phyloP scores from a whole-genome alignment of 1,140 invertebrate genomes.

The Drosophila lacteicornis region DNA sequence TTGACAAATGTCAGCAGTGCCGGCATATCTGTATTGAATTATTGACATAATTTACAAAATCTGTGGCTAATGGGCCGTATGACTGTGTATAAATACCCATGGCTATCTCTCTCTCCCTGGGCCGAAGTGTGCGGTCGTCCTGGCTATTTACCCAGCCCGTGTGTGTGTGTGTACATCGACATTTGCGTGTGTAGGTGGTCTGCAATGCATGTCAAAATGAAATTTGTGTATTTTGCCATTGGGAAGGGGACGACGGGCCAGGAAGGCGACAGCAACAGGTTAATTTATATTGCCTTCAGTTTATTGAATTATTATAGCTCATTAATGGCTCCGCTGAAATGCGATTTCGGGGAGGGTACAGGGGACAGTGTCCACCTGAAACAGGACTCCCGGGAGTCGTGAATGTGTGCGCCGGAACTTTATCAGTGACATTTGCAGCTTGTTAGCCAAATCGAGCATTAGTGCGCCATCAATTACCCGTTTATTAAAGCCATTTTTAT shows the following conservation, averaged over 20 bases:
- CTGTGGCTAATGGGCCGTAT: constrained; percentile 80
- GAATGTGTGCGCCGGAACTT: constrained; percentile 12
- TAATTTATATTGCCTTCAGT: constrained; percentile 79
- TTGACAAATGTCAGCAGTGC: constrained; percentile 73
- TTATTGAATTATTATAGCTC: constrained; percentile 81
- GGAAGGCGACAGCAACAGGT: constrained; percentile 60
- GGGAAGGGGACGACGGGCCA: neutral
- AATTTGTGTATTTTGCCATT: constrained; percentile 60
- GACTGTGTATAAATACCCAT: constrained; percentile 66
- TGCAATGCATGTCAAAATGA: constrained; percentile 72
- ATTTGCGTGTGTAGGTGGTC: constrained; percentile 27
- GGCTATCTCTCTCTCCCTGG: constrained; percentile 44
- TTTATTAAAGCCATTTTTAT: constrained; percentile 45
- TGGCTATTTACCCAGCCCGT: constrained; percentile 41
- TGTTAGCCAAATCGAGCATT: constrained; percentile 61
- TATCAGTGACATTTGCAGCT: constrained; percentile 61
- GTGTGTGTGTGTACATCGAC: constrained; percentile 18
- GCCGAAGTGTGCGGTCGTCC: constrained; percentile 20
- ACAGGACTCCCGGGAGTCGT: constrained; percentile 18
- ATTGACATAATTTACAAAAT: constrained; percentile 84
- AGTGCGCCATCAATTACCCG: constrained; percentile 47
- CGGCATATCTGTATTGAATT: constrained; percentile 81
- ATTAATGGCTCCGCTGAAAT: constrained; percentile 70
- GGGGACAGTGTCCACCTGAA: constrained; percentile 15
- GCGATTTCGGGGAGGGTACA: constrained; percentile 43